Evolutionary conservation across 2,113 vertebrate species (phyloP), one percentile per base, ranked within the genome.

Genomic region (Megaceryle maxima): DNA sequence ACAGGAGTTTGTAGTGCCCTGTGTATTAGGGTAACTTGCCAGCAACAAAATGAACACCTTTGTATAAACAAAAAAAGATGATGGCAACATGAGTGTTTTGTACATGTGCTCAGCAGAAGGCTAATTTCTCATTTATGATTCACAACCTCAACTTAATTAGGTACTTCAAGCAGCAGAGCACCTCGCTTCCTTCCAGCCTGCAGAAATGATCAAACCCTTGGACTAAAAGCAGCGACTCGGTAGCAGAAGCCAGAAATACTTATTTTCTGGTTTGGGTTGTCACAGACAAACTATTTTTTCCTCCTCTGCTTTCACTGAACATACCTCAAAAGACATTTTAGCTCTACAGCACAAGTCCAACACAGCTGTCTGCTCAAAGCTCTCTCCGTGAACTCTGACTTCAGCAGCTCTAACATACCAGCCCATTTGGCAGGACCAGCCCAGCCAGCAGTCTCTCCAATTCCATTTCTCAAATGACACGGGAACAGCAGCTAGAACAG

Each of bases 41-140:
- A 90, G 86, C 33, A 89, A 78, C 83, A 53, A 73, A 81, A 84
- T 55, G 82, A 90, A 88, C 84, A 87, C 74, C 86, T 94, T 17
- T 68, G 83, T 37, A 43, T 29, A 94, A 78, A 91, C 80, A 94
- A 51, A 88, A 81, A 81, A 50, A 51, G 69, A 64, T 57, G 77
- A 89, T 57, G 70, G 77, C 88, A 84, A 43, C 39, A 74, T 60
- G 87, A 87, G 55, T 56, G 81, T 74, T 84, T 83, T 70, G 64
- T 25, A 82, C 72, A 13, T 72, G 92, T 57, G 83, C 90, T 87
- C 90, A 92, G 83, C 86, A 96, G 50, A 91, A 83, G 83, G 66
- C 76, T 37, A 94, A 85, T 91, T 91, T 83, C 80, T 84, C 88
- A 89, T 84, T 92, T 84, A 68, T 94, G 95, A 96, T 94, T 95